Evolutionary conservation across 2,113 vertebrate genomes (phyloP), one percentile per base, ranked within the genome.

Genomic region (Mastomys natalensis): DNA sequence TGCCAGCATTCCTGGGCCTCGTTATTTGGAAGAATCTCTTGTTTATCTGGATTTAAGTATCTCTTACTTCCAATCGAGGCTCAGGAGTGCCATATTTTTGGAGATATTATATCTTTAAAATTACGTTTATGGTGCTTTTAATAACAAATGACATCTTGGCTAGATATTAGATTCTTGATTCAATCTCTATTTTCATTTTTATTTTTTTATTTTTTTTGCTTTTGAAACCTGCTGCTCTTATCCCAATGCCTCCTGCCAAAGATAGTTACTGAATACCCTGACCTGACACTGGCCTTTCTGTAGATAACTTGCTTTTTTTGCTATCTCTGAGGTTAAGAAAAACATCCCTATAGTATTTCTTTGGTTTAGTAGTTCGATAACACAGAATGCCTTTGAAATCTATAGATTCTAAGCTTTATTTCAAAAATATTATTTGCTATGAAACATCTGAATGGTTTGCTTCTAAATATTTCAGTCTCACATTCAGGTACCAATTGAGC

Each of bases 151-250:
- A 84, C 76, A 70, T 51, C 55, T 95, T 91, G 40, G 73, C n/a
- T 94, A 31, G 85, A 89, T 85, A 93, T 74, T 94, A 66, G 89
- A 92, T 86, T 95, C 31, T 90, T 93, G 80, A 93, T 85, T 96
- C 66, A 93, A 55, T 85, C 19, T 89, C 88, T 94, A 74, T 91
- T 93, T 51, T 51, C 51, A 51, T 51, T 48, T 48, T 95, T n/a
- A n/a, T n/a, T 94, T 77, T 40, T 31, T 87, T 70, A 6, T 66
- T 64, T 64, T 66, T 68, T 68, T 96, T 95, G 55, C 29, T 81
- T 97, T 92, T 94, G 64, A 96, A 85, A 77, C 91, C 70, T 91
- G 68, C 16, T 93, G 70, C 77, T 95, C 8, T 89, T 93, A 89
- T 91, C 78, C 68, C 22, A 93, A n/a, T 84, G 34, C 40, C 89